phyloP scores from a whole-genome alignment of 2,797 vertebrate species.

The Hyperoplus lanceolatus region DNA sequence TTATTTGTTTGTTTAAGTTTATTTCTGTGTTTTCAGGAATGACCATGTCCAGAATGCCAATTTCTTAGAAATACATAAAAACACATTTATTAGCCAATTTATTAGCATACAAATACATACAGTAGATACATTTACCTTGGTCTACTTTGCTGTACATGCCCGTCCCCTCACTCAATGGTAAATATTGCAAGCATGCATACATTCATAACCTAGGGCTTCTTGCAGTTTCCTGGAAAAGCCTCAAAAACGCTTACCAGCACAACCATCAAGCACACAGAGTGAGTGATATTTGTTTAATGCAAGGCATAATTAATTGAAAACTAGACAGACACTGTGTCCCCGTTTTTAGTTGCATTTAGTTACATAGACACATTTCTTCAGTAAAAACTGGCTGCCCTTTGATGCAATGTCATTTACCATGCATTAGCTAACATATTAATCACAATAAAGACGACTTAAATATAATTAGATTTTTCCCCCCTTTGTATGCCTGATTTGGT shows the following conservation, averaged over 20 bases:
- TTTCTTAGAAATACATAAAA: background rate
- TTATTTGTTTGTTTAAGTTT: background rate
- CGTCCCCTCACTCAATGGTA: slow-evolving; percentile 35
- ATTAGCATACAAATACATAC: background rate
- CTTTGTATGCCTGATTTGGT: slow-evolving; percentile 59
- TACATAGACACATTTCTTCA: slow-evolving; percentile 42
- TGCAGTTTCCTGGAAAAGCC: slow-evolving; percentile 57
- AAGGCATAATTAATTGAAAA: slow-evolving; percentile 71
- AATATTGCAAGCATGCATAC: slow-evolving; percentile 40
- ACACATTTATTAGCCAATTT: background rate
- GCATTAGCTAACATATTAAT: slow-evolving; percentile 79
- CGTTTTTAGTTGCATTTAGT: slow-evolving; percentile 48
- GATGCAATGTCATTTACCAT: slow-evolving; percentile 73
- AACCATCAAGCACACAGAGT: slow-evolving; percentile 51
- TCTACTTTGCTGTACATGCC: slow-evolving; percentile 5
- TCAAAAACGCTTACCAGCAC: slow-evolving; percentile 62
- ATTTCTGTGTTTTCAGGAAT: background rate
- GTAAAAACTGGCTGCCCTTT: slow-evolving; percentile 47
- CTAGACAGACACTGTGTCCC: slow-evolving; percentile 43
- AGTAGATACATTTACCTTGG: background rate
- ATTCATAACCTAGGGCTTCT: slow-evolving; percentile 41
- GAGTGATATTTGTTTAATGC: slow-evolving; percentile 73
- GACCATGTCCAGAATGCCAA: background rate
- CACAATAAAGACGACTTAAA: slow-evolving; percentile 75
- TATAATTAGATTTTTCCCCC: slow-evolving; percentile 69